Base-by-base conservation (phyloP, 2,797 vertebrate genomes). In the Chelidonichthys spinosus region DNA sequence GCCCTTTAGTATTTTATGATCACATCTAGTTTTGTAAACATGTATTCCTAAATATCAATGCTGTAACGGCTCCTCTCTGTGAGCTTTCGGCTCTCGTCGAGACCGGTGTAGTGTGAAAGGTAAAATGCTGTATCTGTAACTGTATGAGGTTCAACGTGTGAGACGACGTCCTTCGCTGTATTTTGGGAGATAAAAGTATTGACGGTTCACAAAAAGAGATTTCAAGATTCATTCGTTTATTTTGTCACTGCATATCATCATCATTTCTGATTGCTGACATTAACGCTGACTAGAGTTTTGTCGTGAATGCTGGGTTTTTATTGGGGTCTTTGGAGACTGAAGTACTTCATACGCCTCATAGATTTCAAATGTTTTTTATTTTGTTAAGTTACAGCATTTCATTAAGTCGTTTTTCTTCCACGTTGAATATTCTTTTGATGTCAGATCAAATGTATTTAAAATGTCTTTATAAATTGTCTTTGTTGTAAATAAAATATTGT, bases 401-500 rank as follows among this genome's bases (percentile, higher is more conserved):
- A 2, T 61, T 66, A 39, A 49, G n/a, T 54, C 63, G 55, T 86
- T 58, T 85, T 83, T 69, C 70, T 72, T 79, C 65, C 78, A 87
- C 81, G 71, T 44, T 82, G 64, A 76, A 82, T 79, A 82, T 82
- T 88, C 72, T 79, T 92, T 88, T 81, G 53, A 92, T 88, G 89
- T 91, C 80, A 72, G 53, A 91, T 90, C 81, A 91, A 88, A 91
- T 92, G 88, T 91, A 90, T 89, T 90, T 89, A 86, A 91, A 79
- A 79, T 89, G 87, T 91, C 85, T 93, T 90, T 84, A 80, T 91
- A 90, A 90, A 87, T 88, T 53, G 68, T 85, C 82, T 44, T 79
- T 86, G 80, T 76, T 95, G 93, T 95, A 95, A 95, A 95, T 95
- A 95, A 95, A 95, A 93, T 80, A 84, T 86, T 83, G 83, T 89